Evolutionary conservation across 2,888 invertebrate genomes (phyloP).

Genomic region (Lasioglossum zephyrum): DNA sequence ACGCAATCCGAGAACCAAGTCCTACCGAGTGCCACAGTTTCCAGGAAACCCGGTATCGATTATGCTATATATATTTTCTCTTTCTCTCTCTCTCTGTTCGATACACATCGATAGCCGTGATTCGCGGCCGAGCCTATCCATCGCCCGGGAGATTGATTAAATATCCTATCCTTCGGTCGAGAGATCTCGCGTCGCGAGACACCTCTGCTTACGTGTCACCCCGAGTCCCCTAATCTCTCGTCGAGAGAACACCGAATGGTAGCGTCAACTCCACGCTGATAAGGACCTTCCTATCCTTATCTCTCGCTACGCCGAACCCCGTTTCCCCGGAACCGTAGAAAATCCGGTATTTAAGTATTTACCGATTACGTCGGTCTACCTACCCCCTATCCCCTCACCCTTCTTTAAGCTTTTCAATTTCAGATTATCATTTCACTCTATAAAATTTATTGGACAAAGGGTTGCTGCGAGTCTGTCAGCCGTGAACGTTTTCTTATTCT

Average conservation of each 20-base stretch:
- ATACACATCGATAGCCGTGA: neutral
- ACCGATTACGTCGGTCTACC: neutral
- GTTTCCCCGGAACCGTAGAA: neutral
- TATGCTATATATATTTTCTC: conserved; percentile 4
- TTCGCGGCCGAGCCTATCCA: neutral
- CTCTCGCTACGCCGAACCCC: neutral
- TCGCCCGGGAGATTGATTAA: neutral
- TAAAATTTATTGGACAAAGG: neutral
- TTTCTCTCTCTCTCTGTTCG: neutral
- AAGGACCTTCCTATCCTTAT: conserved; percentile 13
- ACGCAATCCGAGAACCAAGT: conserved; percentile 49
- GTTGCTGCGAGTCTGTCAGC: neutral
- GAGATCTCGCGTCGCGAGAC: neutral
- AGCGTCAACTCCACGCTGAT: neutral
- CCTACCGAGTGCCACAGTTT: conserved; percentile 48
- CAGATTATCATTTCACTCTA: neutral
- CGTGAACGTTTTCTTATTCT: neutral
- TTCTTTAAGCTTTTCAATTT: no score
- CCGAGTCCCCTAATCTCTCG: neutral
- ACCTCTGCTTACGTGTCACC: neutral
- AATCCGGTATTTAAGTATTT: neutral
- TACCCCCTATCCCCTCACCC: neutral
- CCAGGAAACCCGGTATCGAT: conserved; percentile 61
- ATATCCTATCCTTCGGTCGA: neutral
- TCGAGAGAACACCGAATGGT: neutral